Base-by-base conservation (phyloP, 2,888 invertebrate species). In the Ametastegia equiseti region DNA sequence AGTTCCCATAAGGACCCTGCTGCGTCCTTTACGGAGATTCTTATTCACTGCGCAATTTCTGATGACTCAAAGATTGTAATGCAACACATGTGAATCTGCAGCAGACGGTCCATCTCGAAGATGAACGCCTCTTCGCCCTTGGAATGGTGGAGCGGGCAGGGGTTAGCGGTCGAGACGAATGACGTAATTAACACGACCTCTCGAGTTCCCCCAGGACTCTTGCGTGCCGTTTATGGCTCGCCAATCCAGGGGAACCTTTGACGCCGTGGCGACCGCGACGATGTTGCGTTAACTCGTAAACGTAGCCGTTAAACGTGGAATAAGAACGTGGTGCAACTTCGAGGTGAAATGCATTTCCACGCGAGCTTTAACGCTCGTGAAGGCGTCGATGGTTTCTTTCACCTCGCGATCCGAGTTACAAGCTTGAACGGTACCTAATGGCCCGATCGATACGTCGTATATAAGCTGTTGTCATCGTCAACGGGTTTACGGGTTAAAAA, bases 261-360 rank as follows among this genome's bases (percentile, higher is more conserved):
- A 75, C 75, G 75, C 33, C 54, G 50, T 36, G 54, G 54, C 75
- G 75, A n/a, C 54, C 33, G 75, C 75, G 75, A 75, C 75, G 75
- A 75, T 50, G 75, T 75, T 75, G 75, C 75, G 50, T 75, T 33
- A 1, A 75, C 81, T 84, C 87, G 85, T 87, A 86, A 87, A 87
- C 84, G 83, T 60, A 83, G 84, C 84, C 84, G 86, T 86, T 85
- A 86, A 86, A 82, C 75, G 81, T 84, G 77, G 82, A 84, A 86
- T 84, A 83, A 85, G 84, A 84, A 82, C 82, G 54, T 54, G 54
- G 50, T 36, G 33, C 9, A 36, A 45, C 54, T 71, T 71, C 71
- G 71, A 45, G 13, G 71, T 15, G 3, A 71, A 71, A 67, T 67
- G 39, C 71, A 42, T 71, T 71, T 42, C 36, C 54, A 67, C 45